Evolutionary conservation across 2,888 invertebrate genomes (phyloP).

Genomic region (Drosophila cognata): DNA sequence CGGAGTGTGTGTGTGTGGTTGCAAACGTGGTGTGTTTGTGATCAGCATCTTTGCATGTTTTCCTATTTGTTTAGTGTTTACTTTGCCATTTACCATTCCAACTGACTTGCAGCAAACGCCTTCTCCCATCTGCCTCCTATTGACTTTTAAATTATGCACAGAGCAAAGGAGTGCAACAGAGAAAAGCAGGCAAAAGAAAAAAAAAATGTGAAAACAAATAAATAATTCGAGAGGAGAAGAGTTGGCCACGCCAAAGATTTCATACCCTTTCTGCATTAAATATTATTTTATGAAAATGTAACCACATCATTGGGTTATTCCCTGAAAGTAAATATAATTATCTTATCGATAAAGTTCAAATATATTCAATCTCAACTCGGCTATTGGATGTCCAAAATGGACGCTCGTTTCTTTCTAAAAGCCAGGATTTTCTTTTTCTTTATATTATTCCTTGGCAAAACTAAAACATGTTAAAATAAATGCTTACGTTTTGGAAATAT

Average conservation of each 20-base stretch:
- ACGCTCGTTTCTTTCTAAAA: not conserved
- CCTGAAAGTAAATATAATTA: too few relatives aligned
- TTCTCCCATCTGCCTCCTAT: slow-evolving; percentile 56
- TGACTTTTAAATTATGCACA: slow-evolving; percentile 69
- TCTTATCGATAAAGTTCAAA: not conserved
- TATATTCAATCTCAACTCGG: not conserved
- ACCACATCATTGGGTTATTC: not conserved
- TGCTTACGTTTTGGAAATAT: too few relatives aligned
- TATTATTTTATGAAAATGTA: not conserved
- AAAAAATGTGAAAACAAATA: not conserved
- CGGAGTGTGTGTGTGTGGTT: slow-evolving; percentile 15
- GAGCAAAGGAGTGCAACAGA: slow-evolving; percentile 12
- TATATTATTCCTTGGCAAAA: not conserved
- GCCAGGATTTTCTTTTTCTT: not conserved
- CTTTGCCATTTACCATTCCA: slow-evolving; percentile 11
- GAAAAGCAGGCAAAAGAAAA: slow-evolving; percentile 14
- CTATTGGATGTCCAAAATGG: not conserved
- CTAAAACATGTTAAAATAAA: too few relatives aligned
- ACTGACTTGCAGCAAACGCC: slow-evolving; percentile 22
- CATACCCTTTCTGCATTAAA: slow-evolving; percentile 4
- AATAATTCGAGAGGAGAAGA: too few relatives aligned
- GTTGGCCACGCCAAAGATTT: not conserved
- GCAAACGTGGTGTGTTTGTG: slow-evolving; percentile 31
- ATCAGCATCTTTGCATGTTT: slow-evolving; percentile 70
- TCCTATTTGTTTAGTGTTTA: slow-evolving; percentile 69